A percentile compares a stretch with the other conserved stretches of the same genome.
These are phyloP conservation scores for Nasonovia ribisnigri DNA, from an alignment of 2,888 invertebrate species.

Conservation along the genomic window DNA sequence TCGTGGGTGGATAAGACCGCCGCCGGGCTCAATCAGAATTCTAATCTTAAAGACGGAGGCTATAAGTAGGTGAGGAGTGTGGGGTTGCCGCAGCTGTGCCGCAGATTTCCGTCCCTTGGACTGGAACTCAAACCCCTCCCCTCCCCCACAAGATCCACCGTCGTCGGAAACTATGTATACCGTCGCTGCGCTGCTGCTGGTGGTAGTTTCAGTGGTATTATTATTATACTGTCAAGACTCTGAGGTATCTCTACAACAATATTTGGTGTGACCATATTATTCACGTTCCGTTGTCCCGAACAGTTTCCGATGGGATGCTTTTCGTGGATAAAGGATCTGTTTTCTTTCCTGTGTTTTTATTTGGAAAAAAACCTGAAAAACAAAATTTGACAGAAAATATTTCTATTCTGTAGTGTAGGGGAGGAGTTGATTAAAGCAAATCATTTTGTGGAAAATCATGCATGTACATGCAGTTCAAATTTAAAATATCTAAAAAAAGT, in stretches of 20 bases:
- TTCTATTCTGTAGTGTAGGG: neutral
- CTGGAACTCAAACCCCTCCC: neutral
- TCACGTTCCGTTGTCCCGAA: neutral
- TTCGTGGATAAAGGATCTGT: neutral
- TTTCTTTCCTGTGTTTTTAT: too few relatives aligned
- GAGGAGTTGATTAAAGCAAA: neutral
- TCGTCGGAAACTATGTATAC: neutral
- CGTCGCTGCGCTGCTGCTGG: neutral
- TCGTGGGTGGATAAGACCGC: neutral
- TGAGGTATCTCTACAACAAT: neutral
- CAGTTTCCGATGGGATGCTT: neutral
- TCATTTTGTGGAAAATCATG: neutral
- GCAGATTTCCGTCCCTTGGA: neutral
- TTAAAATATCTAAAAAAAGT: neutral
- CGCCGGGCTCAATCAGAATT: conserved; percentile 13
- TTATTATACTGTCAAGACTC: neutral
- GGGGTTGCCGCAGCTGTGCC: neutral
- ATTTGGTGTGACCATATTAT: neutral
- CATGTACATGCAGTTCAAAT: neutral
- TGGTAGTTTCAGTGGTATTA: neutral
- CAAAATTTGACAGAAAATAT: neutral
- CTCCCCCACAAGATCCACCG: neutral
- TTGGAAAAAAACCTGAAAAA: too few relatives aligned
- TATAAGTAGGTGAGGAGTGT: neutral
- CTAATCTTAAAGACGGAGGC: neutral